These are phyloP conservation scores for Antechinus flavipes DNA, from an alignment of 2,113 vertebrate species.

Conservation along the genomic window DNA sequence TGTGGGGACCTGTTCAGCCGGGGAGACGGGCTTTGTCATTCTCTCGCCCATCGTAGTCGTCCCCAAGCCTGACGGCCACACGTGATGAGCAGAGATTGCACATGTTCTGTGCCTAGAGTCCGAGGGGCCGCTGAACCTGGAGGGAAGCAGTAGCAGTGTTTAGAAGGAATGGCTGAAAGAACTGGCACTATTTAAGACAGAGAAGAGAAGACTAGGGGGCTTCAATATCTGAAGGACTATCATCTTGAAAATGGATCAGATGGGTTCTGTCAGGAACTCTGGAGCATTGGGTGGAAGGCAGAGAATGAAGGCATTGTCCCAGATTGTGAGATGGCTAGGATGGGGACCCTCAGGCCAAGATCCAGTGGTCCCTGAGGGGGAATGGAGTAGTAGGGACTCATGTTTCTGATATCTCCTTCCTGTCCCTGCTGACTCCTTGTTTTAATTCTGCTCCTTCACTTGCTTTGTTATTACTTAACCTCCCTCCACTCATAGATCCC, in stretches of 20 bases:
- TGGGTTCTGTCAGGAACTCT: neutral
- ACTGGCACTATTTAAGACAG: neutral
- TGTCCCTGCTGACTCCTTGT: too few species aligned
- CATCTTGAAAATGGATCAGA: neutral
- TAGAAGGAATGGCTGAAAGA: neutral
- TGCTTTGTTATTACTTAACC: too few species aligned
- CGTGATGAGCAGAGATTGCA: accelerated
- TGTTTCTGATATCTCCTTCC: neutral
- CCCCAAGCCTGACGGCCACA: too few species aligned
- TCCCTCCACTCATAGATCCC: too few species aligned
- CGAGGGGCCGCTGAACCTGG: neutral
- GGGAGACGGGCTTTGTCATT: neutral
- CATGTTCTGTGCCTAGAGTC: neutral
- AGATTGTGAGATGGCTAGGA: neutral
- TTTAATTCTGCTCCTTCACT: too few species aligned
- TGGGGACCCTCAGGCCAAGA: neutral
- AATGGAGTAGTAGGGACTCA: neutral
- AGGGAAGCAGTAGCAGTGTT: neutral
- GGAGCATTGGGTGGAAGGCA: neutral
- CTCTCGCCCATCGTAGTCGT: neutral
- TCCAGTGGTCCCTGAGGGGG: neutral
- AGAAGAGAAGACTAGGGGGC: neutral
- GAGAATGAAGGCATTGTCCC: neutral
- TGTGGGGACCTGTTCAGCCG: too few species aligned
- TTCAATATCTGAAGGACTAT: neutral